Conservation (phyloP, 2,113 vertebrate species). For the Peucedramus taeniatus region DNA sequence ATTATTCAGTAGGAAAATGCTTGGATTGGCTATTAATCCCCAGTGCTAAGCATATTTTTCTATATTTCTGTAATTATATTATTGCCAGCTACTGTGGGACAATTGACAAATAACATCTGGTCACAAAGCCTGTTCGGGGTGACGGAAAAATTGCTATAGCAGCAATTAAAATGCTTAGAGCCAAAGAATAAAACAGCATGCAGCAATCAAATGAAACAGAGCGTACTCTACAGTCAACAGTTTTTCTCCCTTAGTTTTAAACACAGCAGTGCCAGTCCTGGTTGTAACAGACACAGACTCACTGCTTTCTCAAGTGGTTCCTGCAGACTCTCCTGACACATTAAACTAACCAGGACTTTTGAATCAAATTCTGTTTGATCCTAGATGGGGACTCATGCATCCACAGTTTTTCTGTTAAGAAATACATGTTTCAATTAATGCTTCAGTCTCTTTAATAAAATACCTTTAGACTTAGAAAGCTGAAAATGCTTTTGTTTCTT, state of each 20-base stretch:
- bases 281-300: neutral
- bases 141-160: neutral
- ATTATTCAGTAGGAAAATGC: constrained; percentile 22
- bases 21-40: constrained; percentile 23
- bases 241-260: neutral
- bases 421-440: neutral
- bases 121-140: neutral
- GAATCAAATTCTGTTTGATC: neutral
- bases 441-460: neutral
- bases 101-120: constrained; percentile 61
- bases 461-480: neutral
- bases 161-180: constrained; percentile 15
- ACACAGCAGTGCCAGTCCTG: neutral
- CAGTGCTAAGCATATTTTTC: neutral
- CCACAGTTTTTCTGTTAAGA: neutral
- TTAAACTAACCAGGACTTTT: neutral
- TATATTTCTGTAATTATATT: constrained; percentile 17
- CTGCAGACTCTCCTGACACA: neutral
- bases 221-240: neutral
- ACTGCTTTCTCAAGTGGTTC: neutral
- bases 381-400: neutral
- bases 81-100: constrained; percentile 45
- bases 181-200: neutral
- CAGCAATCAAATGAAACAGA: neutral
- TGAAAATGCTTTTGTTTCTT: neutral